Percentiles rank a stretch among this genome's conserved stretches.
phyloP scores from a whole-genome alignment of 2,888 invertebrate genomes.

The Brachyopa scutellaris region DNA sequence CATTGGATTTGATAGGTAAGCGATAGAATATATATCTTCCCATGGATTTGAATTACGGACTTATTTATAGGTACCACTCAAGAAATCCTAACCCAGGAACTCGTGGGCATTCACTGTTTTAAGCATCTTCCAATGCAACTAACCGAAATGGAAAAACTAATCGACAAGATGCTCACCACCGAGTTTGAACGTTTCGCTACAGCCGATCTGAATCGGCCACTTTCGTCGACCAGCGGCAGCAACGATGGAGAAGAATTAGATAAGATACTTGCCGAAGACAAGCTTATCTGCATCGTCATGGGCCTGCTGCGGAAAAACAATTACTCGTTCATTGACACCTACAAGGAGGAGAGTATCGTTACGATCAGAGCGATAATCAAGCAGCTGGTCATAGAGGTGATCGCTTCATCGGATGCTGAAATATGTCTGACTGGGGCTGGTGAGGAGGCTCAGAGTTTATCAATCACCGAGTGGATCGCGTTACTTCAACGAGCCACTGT shows the following conservation, averaged over 20 bases:
- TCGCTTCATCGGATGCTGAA: slow-evolving; percentile 83
- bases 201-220: slow-evolving; percentile 93
- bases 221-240: slow-evolving; percentile 82
- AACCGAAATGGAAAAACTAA: slow-evolving; percentile 96
- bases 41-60: too few relatives aligned
- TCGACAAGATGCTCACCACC: slow-evolving; percentile 97
- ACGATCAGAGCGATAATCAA: slow-evolving; percentile 94
- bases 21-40: not conserved
- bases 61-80: slow-evolving; percentile 90
- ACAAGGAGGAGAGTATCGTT: slow-evolving; percentile 94
- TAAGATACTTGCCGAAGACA: slow-evolving; percentile 90
- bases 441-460: slow-evolving; percentile 83
- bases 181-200: slow-evolving; percentile 97
- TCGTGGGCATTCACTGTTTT: slow-evolving; percentile 96
- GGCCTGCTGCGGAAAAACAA: slow-evolving; percentile 94
- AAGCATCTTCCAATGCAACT: slow-evolving; percentile 97
- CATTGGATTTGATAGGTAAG: slow-evolving; percentile 94
- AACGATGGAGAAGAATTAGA: slow-evolving; percentile 75
- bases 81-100: slow-evolving; percentile 93
- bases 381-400: slow-evolving; percentile 92
- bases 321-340: slow-evolving; percentile 93
- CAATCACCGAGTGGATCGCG: slow-evolving; percentile 87
- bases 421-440: slow-evolving; percentile 83
- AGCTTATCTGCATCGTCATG: slow-evolving; percentile 92
- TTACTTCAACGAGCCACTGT: slow-evolving; percentile 86